phyloP scores from a whole-genome alignment of 2,797 vertebrate genomes.

The Mus minutoides region DNA sequence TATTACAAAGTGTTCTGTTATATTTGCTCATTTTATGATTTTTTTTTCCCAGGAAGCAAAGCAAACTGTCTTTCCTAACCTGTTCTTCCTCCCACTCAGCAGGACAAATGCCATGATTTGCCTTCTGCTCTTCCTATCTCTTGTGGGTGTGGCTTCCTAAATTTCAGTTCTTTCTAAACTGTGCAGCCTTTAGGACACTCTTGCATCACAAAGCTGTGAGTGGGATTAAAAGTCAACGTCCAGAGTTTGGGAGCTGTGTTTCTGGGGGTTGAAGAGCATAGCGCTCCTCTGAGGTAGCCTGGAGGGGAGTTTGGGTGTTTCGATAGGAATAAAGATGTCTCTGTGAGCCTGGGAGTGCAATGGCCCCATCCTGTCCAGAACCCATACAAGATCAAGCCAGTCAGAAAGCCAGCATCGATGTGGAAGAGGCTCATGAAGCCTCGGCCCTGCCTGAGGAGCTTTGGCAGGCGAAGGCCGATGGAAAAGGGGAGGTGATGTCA shows the following conservation, averaged over 20 bases:
- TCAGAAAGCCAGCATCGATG: neutral
- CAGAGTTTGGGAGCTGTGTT: too few relatives aligned
- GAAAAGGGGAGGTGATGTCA: neutral
- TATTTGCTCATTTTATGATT: neutral
- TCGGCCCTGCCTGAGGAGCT: neutral
- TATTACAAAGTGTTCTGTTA: neutral
- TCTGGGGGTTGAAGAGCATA: neutral
- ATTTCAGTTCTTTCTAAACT: neutral
- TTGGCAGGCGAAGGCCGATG: neutral
- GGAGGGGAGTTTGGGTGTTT: neutral
- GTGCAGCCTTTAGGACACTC: neutral
- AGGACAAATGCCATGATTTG: neutral
- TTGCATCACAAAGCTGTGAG: neutral
- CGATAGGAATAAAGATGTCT: neutral
- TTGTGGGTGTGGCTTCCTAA: neutral
- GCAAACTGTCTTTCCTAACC: too few relatives aligned
- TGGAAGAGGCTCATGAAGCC: neutral
- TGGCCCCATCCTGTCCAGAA: neutral
- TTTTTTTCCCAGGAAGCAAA: neutral
- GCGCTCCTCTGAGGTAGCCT: fast-evolving
- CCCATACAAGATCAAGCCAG: neutral
- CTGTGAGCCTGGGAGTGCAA: neutral
- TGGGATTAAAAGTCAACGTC: too few relatives aligned
- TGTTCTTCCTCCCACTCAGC: neutral
- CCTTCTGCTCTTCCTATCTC: neutral